Evolutionary conservation across 2,113 vertebrate species (phyloP).

Genomic region (Tachycineta bicolor): DNA sequence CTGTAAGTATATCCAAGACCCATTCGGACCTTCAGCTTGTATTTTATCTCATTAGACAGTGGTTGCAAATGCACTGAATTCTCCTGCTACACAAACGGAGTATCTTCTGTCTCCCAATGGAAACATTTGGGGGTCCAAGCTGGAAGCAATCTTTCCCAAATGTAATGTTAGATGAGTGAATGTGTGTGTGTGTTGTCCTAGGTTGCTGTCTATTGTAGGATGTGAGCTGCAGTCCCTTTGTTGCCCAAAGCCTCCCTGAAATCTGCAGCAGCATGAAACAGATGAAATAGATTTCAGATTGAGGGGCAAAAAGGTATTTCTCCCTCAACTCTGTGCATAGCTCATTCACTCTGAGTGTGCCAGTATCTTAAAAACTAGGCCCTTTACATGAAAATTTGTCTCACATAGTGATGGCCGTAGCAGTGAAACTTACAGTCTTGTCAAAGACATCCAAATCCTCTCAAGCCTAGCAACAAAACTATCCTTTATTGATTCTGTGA

Average conservation of each 20-base stretch:
- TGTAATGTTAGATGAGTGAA: background rate
- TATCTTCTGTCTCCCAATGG: background rate
- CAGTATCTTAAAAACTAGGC: background rate
- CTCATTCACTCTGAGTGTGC: background rate
- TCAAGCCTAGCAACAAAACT: constrained; percentile 5
- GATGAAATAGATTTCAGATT: background rate
- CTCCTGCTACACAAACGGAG: background rate
- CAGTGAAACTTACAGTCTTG: background rate
- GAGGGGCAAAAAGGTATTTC: background rate
- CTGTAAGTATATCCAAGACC: background rate
- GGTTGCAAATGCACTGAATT: background rate
- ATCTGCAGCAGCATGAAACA: background rate
- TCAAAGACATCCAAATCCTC: background rate
- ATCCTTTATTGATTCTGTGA: background rate
- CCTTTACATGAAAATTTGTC: background rate
- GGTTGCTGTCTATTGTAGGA: background rate
- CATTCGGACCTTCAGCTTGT: background rate
- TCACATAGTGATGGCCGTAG: background rate
- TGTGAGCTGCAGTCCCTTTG: background rate
- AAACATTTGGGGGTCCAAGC: background rate
- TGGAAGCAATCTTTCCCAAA: background rate
- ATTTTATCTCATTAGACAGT: background rate
- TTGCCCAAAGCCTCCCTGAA: background rate
- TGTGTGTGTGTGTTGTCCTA: background rate
- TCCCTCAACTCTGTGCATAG: background rate